Conservation (phyloP, 1,140 invertebrate species). For the Eubasilissa regina region DNA sequence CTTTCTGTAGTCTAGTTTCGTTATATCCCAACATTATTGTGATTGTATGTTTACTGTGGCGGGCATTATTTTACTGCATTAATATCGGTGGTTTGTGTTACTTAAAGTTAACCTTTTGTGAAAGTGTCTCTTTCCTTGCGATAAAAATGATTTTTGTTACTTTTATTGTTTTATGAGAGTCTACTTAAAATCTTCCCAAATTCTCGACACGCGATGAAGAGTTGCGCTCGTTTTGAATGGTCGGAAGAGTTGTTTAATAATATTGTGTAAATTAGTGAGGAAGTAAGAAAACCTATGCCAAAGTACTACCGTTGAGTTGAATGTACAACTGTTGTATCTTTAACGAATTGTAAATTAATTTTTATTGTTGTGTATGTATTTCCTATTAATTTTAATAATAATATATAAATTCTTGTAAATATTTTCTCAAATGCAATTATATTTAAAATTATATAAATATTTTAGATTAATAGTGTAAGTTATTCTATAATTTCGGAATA, state of each 20-base stretch:
- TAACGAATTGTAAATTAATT: constrained; percentile 36
- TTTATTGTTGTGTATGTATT: constrained; percentile 59
- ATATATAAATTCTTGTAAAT: constrained; percentile 25
- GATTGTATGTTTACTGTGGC: constrained; percentile 12
- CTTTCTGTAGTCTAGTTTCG: constrained; percentile 12
- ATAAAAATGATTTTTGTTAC: background rate
- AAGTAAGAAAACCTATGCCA: constrained; percentile 56
- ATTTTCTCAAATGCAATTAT: constrained; percentile 49
- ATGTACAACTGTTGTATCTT: constrained; percentile 37
- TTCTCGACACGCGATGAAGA: constrained; percentile 2
- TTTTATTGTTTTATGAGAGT: constrained; percentile 4
- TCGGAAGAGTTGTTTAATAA: background rate
- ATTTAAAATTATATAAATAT: constrained; percentile 50
- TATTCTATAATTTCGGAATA: constrained; percentile 37
- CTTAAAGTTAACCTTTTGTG: constrained; percentile 17
- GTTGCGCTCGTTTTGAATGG: background rate
- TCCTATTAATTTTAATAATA: constrained; percentile 57
- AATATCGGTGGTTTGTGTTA: constrained; percentile 34
- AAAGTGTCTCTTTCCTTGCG: constrained; percentile 3
- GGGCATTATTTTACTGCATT: constrained; percentile 33
- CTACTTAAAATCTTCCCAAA: constrained; percentile 1
- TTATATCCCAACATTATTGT: constrained; percentile 8
- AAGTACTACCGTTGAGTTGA: constrained; percentile 56
- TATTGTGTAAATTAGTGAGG: constrained; percentile 8
- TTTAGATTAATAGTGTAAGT: constrained; percentile 15